Percentiles rank a stretch among this genome's conserved stretches.
phyloP scores from a whole-genome alignment of 2,797 vertebrate genomes.

The Pitangus sulphuratus region DNA sequence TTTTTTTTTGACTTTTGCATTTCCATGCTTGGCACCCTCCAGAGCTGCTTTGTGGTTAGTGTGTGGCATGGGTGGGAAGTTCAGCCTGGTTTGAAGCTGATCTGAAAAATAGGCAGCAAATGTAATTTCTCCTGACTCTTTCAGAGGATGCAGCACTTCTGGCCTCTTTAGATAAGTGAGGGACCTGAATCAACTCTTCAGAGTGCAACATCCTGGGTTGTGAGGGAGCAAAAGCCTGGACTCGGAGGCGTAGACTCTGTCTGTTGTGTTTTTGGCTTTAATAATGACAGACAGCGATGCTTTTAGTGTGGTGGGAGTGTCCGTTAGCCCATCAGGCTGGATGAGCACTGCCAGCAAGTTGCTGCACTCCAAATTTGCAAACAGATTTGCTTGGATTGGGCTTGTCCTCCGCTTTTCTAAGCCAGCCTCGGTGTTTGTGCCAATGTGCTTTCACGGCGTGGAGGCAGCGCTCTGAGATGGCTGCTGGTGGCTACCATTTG shows the following conservation, averaged over 20 bases:
- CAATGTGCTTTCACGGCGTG: background rate
- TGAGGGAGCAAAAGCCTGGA: background rate
- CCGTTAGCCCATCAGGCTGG: background rate
- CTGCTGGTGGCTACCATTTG: background rate
- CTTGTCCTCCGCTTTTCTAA: background rate
- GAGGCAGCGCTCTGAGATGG: background rate
- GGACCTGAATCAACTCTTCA: background rate
- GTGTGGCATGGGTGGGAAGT: background rate
- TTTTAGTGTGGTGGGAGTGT: conserved; percentile 25
- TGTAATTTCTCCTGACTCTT: background rate
- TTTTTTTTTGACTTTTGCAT: background rate
- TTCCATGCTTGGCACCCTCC: background rate
- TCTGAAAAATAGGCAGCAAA: background rate
- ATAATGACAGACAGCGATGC: conserved; percentile 1
- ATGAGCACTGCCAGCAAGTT: background rate
- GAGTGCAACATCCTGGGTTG: background rate
- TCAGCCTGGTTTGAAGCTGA: background rate
- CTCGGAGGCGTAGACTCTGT: background rate
- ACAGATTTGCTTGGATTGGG: conserved; percentile 30
- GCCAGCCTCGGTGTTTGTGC: background rate
- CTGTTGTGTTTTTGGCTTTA: conserved; percentile 37
- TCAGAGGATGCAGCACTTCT: background rate
- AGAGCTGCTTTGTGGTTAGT: background rate
- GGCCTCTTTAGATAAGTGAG: background rate
- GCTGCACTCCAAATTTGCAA: background rate